These are phyloP conservation scores for Iphiclides podalirius DNA, from an alignment of 2,888 invertebrate species.

Conservation along the genomic window DNA sequence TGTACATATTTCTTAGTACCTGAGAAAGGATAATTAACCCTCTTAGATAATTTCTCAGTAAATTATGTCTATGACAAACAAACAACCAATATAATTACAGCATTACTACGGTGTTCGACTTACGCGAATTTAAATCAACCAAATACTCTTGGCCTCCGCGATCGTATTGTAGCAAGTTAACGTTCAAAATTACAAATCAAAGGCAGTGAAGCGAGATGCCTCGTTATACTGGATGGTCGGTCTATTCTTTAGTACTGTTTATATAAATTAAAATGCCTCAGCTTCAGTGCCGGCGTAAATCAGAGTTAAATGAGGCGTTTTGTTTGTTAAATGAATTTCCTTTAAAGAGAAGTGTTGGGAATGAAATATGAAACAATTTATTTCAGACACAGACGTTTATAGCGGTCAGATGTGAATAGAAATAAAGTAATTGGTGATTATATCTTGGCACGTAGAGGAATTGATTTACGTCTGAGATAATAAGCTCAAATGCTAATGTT, in stretches of 20 bases:
- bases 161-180: conserved; percentile 21
- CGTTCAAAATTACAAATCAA: conserved; percentile 14
- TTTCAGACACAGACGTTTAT: conserved; percentile 1
- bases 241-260: conserved; percentile 24
- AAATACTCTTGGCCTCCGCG: conserved; percentile 26
- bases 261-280: conserved; percentile 35
- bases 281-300: conserved; percentile 27
- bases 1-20: too few relatives aligned
- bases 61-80: conserved; percentile 26
- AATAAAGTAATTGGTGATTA: not conserved
- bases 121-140: conserved; percentile 10
- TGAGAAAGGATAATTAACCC: too few relatives aligned
- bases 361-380: conserved; percentile 15
- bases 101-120: not conserved
- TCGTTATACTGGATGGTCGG: conserved; percentile 22
- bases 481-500: too few relatives aligned
- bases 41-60: conserved; percentile 21
- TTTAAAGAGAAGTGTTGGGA: conserved; percentile 4
- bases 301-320: conserved; percentile 26
- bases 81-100: not conserved
- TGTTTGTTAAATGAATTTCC: conserved; percentile 27
- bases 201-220: conserved; percentile 25
- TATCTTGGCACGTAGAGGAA: not conserved
- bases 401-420: not conserved
- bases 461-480: too few relatives aligned